phyloP scores from a whole-genome alignment of 2,888 invertebrate species.

The Pristionchus maxplancki region DNA sequence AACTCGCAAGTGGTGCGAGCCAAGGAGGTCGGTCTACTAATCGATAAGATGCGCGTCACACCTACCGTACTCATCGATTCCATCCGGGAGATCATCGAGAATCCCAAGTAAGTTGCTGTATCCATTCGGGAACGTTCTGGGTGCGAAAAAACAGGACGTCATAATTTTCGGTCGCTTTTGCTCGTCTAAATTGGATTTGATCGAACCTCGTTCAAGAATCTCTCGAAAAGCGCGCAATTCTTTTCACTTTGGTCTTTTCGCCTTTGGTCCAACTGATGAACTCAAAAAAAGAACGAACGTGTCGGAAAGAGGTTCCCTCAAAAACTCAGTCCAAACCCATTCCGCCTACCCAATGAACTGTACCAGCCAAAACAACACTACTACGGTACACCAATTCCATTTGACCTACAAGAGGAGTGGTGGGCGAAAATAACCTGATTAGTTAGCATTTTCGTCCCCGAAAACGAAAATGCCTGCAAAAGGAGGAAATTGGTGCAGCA shows the following conservation, averaged over 20 bases:
- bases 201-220: not conserved
- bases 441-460: not conserved
- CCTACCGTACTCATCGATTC: slow-evolving; percentile 42
- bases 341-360: not conserved
- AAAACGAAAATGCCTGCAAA: not conserved
- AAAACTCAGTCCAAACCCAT: not conserved
- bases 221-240: not conserved
- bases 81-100: slow-evolving; percentile 23
- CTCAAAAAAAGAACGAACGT: not conserved
- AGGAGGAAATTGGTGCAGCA: not conserved
- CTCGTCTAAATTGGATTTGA: not conserved
- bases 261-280: not conserved
- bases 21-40: slow-evolving; percentile 39
- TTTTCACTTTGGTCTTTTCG: not conserved
- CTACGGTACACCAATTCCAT: not conserved
- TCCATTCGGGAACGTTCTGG: not conserved
- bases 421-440: slow-evolving; percentile 16
- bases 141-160: slow-evolving; percentile 6
- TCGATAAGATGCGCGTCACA: slow-evolving; percentile 40
- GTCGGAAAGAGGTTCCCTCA: not conserved
- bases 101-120: slow-evolving; percentile 25
- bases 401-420: not conserved
- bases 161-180: not conserved
- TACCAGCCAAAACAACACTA: not conserved
- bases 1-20: slow-evolving; percentile 49